Evolutionary conservation across 2,113 vertebrate species (phyloP), one percentile per base, ranked within the genome.

Genomic region (Zapus hudsonius): DNA sequence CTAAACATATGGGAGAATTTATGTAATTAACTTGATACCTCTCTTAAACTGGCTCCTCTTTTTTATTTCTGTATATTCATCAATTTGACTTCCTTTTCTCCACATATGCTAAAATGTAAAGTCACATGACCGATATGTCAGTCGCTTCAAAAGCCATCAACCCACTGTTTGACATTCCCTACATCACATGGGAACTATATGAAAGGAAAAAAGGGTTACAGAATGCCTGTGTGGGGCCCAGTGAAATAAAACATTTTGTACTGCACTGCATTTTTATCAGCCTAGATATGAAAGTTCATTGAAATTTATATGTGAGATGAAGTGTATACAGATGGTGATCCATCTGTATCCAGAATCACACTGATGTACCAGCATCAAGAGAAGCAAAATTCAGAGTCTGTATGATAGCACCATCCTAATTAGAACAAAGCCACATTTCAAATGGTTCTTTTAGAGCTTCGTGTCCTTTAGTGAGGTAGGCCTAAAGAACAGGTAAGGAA

Each of bases 121-220:
- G 23, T 86, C 36, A 40, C 42, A 38, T 36, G 96, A 95, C 87
- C 91, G 57, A 4, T 81, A 59, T 93, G 36, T 91, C 74, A 96
- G 13, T 52, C 47, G 91, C 96, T 96, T 89, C 44, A 92, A 72
- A 91, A 88, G 66, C 17, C 55, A 83, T 94, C 42, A 82, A 2
- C 73, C 2, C 20, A 44, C 9, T 89, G 2, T 15, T n/a, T 91
- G n/a, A 69, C 57, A 80, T 38, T 86, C 5, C 20, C 4, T 61
- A 73, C 79, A 66, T 42, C 44, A 74, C 7, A 81, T 5, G n/a
- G 42, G 9, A 61, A 52, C 29, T 27, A 87, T 85, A 67, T 95
- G 87, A 78, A 81, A 91, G 4, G 9, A 59, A 5, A 52, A 94
- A 92, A 78, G 16, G 1, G 16, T 74, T 44, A 78, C 7, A 78